These are phyloP conservation scores for Spatula clypeata DNA, from an alignment of 2,797 vertebrate genomes.

Conservation along the genomic window DNA sequence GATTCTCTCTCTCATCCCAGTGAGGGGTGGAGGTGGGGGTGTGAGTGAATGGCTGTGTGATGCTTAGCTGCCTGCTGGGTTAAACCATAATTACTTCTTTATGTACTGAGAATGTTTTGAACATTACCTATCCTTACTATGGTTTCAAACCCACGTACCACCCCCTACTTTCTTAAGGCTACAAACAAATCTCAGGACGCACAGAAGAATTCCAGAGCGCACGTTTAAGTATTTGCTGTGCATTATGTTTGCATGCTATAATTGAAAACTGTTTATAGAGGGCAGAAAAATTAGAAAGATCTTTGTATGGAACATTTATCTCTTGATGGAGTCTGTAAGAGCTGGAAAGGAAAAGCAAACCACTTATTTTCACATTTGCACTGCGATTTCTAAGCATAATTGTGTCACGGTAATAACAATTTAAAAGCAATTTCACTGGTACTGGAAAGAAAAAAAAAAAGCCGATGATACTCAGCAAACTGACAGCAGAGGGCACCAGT, in stretches of 20 bases:
- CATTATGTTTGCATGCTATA: accelerated
- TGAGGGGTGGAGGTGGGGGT: no score
- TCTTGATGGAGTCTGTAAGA: not conserved
- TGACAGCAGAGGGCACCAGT: constrained; percentile 83
- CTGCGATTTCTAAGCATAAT: accelerated
- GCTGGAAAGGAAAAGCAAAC: not conserved
- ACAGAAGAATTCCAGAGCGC: not conserved
- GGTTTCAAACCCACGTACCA: not conserved
- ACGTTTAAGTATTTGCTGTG: accelerated
- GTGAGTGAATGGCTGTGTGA: no score
- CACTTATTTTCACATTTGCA: not conserved
- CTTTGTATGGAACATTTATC: not conserved
- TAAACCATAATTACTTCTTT: no score
- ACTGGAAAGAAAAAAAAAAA: not conserved
- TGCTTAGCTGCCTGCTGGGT: no score
- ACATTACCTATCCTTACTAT: not conserved
- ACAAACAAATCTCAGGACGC: not conserved
- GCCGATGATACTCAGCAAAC: not conserved
- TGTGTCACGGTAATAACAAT: not conserved
- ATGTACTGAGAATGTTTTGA: not conserved
- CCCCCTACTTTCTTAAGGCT: not conserved
- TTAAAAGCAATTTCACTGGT: not conserved
- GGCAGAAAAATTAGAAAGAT: not conserved
- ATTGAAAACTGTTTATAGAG: accelerated
- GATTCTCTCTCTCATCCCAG: no score